Evolutionary conservation across 2,797 vertebrate species (phyloP), one percentile per base, ranked within the genome.

Genomic region (Catamblyrhynchus diadema): DNA sequence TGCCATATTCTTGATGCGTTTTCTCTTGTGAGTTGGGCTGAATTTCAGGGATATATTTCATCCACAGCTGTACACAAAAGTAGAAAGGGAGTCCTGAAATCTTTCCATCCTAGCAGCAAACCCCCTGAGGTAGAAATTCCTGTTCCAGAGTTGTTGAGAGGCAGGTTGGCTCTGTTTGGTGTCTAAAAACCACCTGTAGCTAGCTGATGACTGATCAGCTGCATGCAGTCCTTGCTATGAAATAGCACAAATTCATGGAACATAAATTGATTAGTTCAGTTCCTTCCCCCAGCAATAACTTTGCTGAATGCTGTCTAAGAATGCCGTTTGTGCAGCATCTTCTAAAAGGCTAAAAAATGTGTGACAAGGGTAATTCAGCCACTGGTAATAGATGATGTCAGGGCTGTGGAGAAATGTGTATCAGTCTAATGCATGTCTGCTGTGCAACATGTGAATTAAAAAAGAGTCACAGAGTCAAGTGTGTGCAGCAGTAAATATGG

Each of bases 241-340:
- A 73, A 44, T 2, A 48, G 62, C 20, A 48, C 42, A 41, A 64
- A 56, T 27, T 59, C 18, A 5, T 17, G 27, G 51, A 33, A 44
- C 30, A 17, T 24, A 42, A 65, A 37, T 60, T 44, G 33, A 44
- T 78, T 44, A 59, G 8, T 47, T 59, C 39, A 50, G 59, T 33
- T 24, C 19, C 17, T 88, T 83, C 15, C 19, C 20, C 12, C 32
- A 75, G 70, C 39, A 27, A 53, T 64, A 47, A 41, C 81, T 67
- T 78, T 95, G 90, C 81, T 94, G 95, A 93, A 90, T 32, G 37
- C 24, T 95, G 85, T 83, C 87, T 82, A 57, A 94, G 66, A 92
- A 81, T 45, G 62, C 22, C 74, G 27, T 51, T 95, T 92, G 80
- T 61, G 73, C 50, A 44, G 73, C 48, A 60, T 91, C 82, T 96